Percentiles rank a stretch among this genome's conserved stretches.
Evolutionary conservation across 2,888 invertebrate genomes (phyloP).

Genomic region (Hydroisotoma schaefferi): DNA sequence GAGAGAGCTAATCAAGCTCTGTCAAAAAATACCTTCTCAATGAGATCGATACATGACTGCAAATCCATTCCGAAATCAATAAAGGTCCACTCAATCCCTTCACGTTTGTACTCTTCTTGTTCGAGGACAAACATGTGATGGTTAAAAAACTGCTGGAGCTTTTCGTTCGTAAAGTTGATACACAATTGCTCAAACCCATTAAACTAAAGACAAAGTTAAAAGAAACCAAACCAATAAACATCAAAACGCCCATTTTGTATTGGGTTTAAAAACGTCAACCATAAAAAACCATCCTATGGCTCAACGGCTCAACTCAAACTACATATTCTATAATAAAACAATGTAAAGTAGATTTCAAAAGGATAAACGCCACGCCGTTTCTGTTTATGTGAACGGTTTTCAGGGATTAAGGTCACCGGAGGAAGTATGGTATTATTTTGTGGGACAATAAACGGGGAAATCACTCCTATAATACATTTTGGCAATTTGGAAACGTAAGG

Average conservation of each 20-base stretch:
- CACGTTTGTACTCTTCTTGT: constrained; percentile 91
- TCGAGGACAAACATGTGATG: constrained; percentile 94
- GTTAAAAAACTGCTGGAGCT: constrained; percentile 93
- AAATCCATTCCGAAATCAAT: constrained; percentile 86
- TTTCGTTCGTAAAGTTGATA: constrained; percentile 95
- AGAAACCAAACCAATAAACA: neutral
- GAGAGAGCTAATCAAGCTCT: too few species aligned
- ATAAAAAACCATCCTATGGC: too few species aligned
- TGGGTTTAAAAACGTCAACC: too few species aligned
- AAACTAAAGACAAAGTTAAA: constrained; percentile 59
- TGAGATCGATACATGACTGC: constrained; percentile 82
- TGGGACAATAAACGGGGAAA: neutral
- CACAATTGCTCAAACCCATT: constrained; percentile 94
- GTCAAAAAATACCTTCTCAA: constrained; percentile 79
- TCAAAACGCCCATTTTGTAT: too few species aligned
- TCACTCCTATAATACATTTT: neutral
- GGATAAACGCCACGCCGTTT: too few species aligned
- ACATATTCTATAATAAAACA: neutral
- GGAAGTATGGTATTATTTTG: neutral
- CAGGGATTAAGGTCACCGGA: neutral
- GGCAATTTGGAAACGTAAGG: too few species aligned
- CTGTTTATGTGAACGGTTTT: neutral
- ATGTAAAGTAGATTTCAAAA: too few species aligned
- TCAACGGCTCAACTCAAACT: too few species aligned
- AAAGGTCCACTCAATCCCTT: constrained; percentile 86